Percentiles rank a stretch among this genome's conserved stretches.
phyloP scores from a whole-genome alignment of 2,797 vertebrate genomes.

The Tapirus indicus region DNA sequence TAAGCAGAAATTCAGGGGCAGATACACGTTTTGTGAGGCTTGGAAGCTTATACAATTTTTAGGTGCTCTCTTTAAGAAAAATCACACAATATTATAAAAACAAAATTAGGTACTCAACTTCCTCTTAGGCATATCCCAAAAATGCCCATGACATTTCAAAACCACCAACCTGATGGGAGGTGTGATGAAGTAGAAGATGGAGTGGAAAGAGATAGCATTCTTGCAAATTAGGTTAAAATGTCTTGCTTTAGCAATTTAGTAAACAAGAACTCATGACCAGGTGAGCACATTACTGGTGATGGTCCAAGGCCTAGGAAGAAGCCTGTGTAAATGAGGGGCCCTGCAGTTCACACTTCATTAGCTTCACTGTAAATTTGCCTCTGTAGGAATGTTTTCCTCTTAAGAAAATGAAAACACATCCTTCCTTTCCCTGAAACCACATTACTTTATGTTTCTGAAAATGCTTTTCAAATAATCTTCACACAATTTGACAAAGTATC shows the following conservation, averaged over 20 bases:
- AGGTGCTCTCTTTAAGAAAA: not conserved
- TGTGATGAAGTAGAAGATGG: not conserved
- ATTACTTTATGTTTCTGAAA: conserved; percentile 26
- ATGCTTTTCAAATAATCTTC: not conserved
- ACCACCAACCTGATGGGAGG: not conserved
- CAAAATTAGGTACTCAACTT: not conserved
- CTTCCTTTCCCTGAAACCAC: not conserved
- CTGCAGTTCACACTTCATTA: not conserved
- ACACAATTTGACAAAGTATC: not conserved
- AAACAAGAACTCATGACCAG: not conserved
- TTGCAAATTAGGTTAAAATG: not conserved
- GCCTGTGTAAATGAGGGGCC: accelerated
- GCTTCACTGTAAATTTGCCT: not conserved
- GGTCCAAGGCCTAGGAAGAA: not conserved
- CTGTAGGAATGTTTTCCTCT: not conserved
- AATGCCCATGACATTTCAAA: not conserved
- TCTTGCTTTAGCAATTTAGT: not conserved
- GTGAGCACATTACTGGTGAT: not conserved
- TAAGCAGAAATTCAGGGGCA: conserved; percentile 58
- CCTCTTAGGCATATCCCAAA: not conserved
- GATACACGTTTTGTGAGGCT: not conserved
- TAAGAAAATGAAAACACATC: not conserved
- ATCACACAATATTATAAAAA: not conserved
- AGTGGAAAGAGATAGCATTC: not conserved
- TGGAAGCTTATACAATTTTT: not conserved